Evolutionary conservation across 53 echinoderm and acorn worm genomes (phyloP).

Genomic region (Stichopus horrens): DNA sequence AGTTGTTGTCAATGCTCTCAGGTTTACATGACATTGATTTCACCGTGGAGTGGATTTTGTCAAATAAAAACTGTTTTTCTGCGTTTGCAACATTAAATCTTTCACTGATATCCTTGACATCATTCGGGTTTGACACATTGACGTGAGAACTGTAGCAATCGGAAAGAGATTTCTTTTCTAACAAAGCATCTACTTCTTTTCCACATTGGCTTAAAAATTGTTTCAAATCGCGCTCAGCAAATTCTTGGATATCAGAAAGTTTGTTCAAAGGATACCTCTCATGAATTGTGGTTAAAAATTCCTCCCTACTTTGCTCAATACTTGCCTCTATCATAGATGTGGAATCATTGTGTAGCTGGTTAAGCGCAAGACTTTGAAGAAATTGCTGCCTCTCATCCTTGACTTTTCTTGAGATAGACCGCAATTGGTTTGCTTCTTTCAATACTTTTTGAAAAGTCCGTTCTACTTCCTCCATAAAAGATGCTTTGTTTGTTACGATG

Average conservation of each 20-base stretch:
- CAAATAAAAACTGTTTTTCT: neutral
- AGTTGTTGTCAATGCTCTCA: neutral
- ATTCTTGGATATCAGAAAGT: neutral
- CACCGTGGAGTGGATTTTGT: neutral
- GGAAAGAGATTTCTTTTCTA: neutral
- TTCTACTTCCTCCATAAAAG: neutral
- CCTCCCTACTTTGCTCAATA: neutral
- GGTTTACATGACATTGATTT: neutral
- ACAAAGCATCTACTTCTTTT: neutral
- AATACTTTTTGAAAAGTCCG: neutral
- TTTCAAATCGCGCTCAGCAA: neutral
- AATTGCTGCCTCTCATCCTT: neutral
- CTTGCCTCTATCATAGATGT: neutral
- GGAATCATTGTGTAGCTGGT: neutral
- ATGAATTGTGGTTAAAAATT: neutral
- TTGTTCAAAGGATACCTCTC: neutral
- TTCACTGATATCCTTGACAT: neutral
- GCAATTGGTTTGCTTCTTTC: neutral
- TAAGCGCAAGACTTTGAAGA: neutral
- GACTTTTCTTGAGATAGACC: neutral
- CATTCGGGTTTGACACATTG: neutral
- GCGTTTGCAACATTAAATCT: conserved; percentile 18
- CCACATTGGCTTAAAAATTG: conserved; percentile 16
- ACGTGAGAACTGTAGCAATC: neutral
- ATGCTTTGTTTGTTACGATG: neutral